A percentile compares a stretch with the other conserved stretches of the same genome.
Conservation (phyloP, 2,888 invertebrate genomes). For the Erebia aethiops region DNA sequence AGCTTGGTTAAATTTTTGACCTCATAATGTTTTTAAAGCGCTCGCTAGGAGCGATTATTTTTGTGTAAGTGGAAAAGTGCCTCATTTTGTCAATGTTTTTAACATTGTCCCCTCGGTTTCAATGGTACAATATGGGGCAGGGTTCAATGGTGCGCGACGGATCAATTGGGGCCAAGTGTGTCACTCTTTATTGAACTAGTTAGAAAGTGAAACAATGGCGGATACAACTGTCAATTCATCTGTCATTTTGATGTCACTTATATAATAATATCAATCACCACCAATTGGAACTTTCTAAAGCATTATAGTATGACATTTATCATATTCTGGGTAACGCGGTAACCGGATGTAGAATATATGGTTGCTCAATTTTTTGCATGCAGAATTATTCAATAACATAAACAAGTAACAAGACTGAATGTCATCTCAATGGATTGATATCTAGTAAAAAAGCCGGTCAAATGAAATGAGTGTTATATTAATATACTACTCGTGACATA, state of each 20-base stretch:
- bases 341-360: conserved; percentile 28
- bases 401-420: neutral
- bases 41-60: neutral
- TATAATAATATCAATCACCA: neutral
- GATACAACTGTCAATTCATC: conserved; percentile 29
- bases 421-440: conserved; percentile 2
- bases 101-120: conserved; percentile 34
- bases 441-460: neutral
- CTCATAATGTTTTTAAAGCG: neutral
- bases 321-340: conserved; percentile 7
- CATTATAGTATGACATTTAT: neutral
- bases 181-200: conserved; percentile 36
- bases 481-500: too few species aligned
- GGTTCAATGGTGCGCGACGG: conserved; percentile 9
- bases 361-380: conserved; percentile 24
- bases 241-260: conserved; percentile 16
- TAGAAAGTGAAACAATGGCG: conserved; percentile 31
- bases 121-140: conserved; percentile 29
- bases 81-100: conserved; percentile 8
- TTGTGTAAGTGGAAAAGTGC: neutral
- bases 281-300: conserved; percentile 36
- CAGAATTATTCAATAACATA: conserved; percentile 20
- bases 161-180: conserved; percentile 27
- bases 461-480: neutral
- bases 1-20: neutral